Evolutionary conservation across 2,113 vertebrate species (phyloP), one percentile per base, ranked within the genome.

Genomic region (Pangasianodon gigas): DNA sequence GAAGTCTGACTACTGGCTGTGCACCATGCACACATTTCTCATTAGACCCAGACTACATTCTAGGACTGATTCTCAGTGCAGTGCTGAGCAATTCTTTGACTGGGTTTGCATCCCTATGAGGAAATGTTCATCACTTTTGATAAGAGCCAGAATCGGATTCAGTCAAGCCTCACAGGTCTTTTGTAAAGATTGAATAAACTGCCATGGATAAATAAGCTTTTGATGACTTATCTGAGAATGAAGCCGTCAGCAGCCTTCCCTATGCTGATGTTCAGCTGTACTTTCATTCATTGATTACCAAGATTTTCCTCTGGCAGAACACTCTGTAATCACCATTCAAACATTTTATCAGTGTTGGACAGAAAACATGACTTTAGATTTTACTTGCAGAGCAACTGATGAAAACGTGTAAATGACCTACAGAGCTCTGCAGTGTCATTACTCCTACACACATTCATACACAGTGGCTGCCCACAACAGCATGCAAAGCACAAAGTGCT

Each of bases 161-260:
- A 75, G 54, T 89, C 65, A 86, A 54, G 52, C 77, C 58, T 83
- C 62, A 62, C 69, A 60, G 80, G 58, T 51, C 41, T 54, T 85
- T 48, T 62, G 74, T 88, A 84, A 82, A 90, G 54, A 85, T 51
- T 75, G 41, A 85, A 71, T 85, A 85, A 60, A 46, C 75, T 74
- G n/a, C 52, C 88, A 81, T 81, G 77, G 83, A 65, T 85, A 74
- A 91, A 88, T 91, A 89, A 74, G 77, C 24, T 62, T 46, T 82
- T 69, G 29, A 80, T 88, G 60, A 71, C 84, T 56, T 88, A 85
- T 91, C 71, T 48, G 44, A 32, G 75, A 75, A 82, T 89, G 54
- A 89, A 52, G 48, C 87, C 60, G 8, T 60, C 67, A 71, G 48
- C 29, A 89, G 79, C 74, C 21, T 67, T 82, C 24, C 9, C 83